Base-by-base conservation (phyloP, 2,888 invertebrate genomes). In the Drosophila lacicola region DNA sequence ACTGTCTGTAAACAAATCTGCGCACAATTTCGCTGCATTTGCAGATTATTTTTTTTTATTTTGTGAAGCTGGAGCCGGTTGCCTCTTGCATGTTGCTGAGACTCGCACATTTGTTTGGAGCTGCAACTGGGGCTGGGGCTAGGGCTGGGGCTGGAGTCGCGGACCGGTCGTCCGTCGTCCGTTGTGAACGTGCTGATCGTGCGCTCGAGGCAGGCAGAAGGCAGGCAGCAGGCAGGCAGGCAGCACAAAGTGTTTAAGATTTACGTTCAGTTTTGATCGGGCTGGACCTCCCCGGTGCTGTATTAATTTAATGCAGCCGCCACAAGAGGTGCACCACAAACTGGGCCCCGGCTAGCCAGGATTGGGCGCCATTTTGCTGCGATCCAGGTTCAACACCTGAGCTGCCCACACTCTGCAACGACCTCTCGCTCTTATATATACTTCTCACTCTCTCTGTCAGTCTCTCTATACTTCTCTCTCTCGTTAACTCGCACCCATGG, bases 181-280 rank as follows among this genome's bases (percentile, higher is more conserved):
- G 62, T 56, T 34, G 33, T 80, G 90, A 89, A 91, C 90, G 90
- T 90, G 91, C 91, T 90, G 90, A 89, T 90, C 91, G 90, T 90
- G 90, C 88, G 89, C 82, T 76, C 65, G 63, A 45, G 41, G 14
- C 37, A 55, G 39, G 47, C 58, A 61, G 36, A 70, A 60, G 63
- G 60, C 54, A 60, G 60, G 29, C 29, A 62, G 39, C 54, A 60
- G 60, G 29, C 29, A 62, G 39, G 37, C 58, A 33, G 46, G 64
- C 61, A 65, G 70, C 71, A 70, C 68, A 79, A 74, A 86, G 77
- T 80, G 74, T 75, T 80, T 69, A 88, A 89, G 91, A 91, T 91
- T 91, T 90, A 90, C 89, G 90, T 89, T 89, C 89, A 63, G 81
- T 83, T 89, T 91, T 90, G 91, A 91, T 90, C 89, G 89, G 79